Conservation (phyloP, 2,888 invertebrate species). For the Ariolimax columbianus region DNA sequence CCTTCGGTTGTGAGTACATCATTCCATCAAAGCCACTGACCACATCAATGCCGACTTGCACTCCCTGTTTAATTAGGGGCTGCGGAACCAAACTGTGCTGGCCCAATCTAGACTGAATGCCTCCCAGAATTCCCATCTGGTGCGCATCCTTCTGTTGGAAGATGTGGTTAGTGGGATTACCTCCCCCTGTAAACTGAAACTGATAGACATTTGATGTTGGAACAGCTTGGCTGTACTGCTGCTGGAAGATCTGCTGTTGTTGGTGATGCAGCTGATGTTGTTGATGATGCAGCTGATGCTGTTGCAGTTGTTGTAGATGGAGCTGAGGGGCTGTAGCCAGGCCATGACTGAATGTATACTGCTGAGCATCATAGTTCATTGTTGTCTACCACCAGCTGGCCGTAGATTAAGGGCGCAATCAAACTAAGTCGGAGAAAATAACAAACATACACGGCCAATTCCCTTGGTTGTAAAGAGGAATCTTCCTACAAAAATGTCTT, state of each 20-base stretch:
- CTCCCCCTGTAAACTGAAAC: slow-evolving; percentile 46
- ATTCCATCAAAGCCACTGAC: slow-evolving; percentile 40
- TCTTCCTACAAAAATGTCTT: neutral
- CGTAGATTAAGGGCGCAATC: neutral
- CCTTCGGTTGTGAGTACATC: slow-evolving; percentile 41
- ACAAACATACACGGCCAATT: neutral
- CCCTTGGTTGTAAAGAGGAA: neutral
- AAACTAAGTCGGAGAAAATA: slow-evolving; percentile 33
- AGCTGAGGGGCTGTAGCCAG: slow-evolving; percentile 55
- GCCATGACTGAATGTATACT: slow-evolving; percentile 54
- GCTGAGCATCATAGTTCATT: slow-evolving; percentile 56
- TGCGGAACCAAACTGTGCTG: slow-evolving; percentile 44
- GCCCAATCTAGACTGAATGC: slow-evolving; percentile 42
- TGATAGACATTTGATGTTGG: slow-evolving; percentile 39
- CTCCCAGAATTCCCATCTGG: slow-evolving; percentile 24
- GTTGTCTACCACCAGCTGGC: slow-evolving; percentile 33
- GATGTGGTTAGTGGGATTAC: slow-evolving; percentile 21
- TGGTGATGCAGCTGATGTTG: slow-evolving; percentile 56
- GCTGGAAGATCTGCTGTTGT: slow-evolving; percentile 51
- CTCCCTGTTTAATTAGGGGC: slow-evolving; percentile 32
- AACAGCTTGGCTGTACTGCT: slow-evolving; percentile 47
- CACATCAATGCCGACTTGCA: slow-evolving; percentile 34
- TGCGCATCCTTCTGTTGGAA: slow-evolving; percentile 48
- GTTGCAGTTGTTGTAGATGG: slow-evolving; percentile 41
- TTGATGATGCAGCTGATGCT: slow-evolving; percentile 47